A percentile compares a stretch with the other conserved stretches of the same genome.
These are phyloP conservation scores for Pinna nobilis DNA, from an alignment of 1,140 invertebrate genomes.

Conservation along the genomic window DNA sequence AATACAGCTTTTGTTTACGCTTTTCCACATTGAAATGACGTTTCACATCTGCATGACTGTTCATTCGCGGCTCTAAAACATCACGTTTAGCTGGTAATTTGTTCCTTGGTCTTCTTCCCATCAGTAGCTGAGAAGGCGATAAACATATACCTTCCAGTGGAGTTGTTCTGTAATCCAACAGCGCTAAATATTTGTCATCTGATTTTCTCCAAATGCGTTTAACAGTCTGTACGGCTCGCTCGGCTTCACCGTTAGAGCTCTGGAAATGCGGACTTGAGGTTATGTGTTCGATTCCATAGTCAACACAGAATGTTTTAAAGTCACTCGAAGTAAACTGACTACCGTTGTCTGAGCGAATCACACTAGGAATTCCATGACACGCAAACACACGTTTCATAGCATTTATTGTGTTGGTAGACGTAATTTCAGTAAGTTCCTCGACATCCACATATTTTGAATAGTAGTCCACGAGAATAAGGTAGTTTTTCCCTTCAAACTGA, in stretches of 20 bases:
- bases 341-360: no score
- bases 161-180: constrained; percentile 47
- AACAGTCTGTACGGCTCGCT: constrained; percentile 49
- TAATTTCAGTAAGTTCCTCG: no score
- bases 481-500: not conserved
- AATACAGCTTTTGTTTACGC: constrained; percentile 23
- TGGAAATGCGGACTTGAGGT: constrained; percentile 43
- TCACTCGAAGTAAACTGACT: no score
- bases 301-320: no score
- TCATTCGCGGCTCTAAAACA: constrained; percentile 28
- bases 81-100: constrained; percentile 31
- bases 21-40: constrained; percentile 19
- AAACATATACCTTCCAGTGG: constrained; percentile 34
- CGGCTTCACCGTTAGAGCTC: constrained; percentile 49
- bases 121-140: constrained; percentile 46
- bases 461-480: not conserved
- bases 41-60: constrained; percentile 13
- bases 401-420: no score
- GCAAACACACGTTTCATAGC: no score
- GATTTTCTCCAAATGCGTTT: constrained; percentile 45
- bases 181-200: constrained; percentile 36
- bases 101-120: constrained; percentile 44
- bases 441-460: not conserved
- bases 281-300: constrained; percentile 42
- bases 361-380: no score